phyloP scores from a whole-genome alignment of 35 echinoderm and acorn worm species.

The Heliocidaris tuberculata region DNA sequence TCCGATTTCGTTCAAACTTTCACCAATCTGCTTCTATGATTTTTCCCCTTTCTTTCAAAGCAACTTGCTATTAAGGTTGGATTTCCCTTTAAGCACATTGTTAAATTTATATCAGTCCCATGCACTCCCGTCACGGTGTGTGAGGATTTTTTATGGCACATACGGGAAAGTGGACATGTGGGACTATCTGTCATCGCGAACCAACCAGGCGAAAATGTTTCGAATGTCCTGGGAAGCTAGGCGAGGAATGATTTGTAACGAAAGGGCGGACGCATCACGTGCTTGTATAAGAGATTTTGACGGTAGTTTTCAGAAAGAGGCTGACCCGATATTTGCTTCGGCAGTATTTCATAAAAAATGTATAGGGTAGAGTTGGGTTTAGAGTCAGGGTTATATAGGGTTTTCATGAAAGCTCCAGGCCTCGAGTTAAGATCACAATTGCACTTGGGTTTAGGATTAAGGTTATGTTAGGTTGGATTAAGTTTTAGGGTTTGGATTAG shows the following conservation, averaged over 20 bases:
- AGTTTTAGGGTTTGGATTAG: no score
- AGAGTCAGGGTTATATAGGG: no score
- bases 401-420: no score
- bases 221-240: background rate
- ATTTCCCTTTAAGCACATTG: background rate
- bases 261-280: background rate
- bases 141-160: constrained; percentile 2
- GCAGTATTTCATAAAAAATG: background rate
- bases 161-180: background rate
- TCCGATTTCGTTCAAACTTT: no score
- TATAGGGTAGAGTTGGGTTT: background rate
- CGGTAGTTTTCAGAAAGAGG: background rate
- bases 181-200: background rate
- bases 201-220: constrained; percentile 9
- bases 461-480: no score
- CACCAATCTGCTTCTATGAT: no score
- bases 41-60: no score
- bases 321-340: background rate
- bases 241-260: background rate
- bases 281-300: background rate
- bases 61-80: no score
- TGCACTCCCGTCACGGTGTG: background rate
- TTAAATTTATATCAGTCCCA: background rate
- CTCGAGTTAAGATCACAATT: no score
- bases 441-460: no score